Conservation (phyloP, 2,888 invertebrate genomes). For the Epistrophella euchroma region DNA sequence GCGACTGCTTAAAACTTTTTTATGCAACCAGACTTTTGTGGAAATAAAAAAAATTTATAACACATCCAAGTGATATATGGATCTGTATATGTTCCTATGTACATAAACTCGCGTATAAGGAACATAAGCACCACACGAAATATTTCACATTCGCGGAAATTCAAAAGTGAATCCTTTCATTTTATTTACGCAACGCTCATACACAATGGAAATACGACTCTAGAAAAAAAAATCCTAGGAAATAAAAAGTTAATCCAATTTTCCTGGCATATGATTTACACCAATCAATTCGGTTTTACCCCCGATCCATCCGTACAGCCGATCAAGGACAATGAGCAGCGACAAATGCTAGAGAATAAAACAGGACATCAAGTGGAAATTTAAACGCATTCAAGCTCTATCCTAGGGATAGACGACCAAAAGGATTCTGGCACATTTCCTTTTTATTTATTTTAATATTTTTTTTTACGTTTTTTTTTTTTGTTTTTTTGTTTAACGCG, state of each 20-base stretch:
- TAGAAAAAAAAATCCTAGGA: constrained; percentile 54
- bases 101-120: constrained; percentile 5
- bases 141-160: constrained; percentile 50
- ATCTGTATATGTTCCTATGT: too few relatives aligned
- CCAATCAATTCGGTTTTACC: constrained; percentile 61
- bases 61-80: constrained; percentile 36
- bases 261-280: constrained; percentile 72
- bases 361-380: constrained; percentile 22
- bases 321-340: constrained; percentile 4
- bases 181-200: constrained; percentile 10
- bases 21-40: constrained; percentile 42
- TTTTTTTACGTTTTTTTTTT: not conserved
- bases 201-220: constrained; percentile 11
- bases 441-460: constrained; percentile 11
- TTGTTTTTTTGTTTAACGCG: constrained; percentile 27
- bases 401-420: constrained; percentile 1
- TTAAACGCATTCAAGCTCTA: constrained; percentile 10
- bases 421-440: not conserved
- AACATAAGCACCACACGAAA: constrained; percentile 52
- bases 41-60: constrained; percentile 49
- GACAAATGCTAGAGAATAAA: constrained; percentile 1
- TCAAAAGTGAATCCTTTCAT: constrained; percentile 70
- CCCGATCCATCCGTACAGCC: not conserved
- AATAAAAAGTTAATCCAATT: constrained; percentile 76
- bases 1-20: constrained; percentile 66